Evolutionary conservation across 2,888 invertebrate genomes (phyloP), one percentile per base, ranked within the genome.

Genomic region (Poecilus cupreus): DNA sequence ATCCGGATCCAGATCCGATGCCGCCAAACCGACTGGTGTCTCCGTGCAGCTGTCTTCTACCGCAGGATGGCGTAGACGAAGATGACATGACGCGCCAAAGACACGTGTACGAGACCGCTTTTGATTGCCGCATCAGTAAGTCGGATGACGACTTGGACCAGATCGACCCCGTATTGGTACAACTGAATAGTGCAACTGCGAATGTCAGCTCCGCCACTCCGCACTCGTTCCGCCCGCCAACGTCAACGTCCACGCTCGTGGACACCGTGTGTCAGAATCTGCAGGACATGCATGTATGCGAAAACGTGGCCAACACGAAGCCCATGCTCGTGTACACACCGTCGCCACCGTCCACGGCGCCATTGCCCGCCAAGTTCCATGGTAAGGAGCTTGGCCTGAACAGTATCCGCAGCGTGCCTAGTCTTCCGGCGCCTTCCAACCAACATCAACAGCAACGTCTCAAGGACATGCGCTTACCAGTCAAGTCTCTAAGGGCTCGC

Each of bases 61-160:
- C 90, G 82, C 89, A 90, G 82, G 89, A 91, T 84, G 94, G 88
- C 92, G 92, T 90, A 91, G 93, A 86, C 85, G 90, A 89, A 49
- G 89, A 89, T 86, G 90, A 90, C 82, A 92, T 92, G 91, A 91
- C 91, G 84, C 91, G 93, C 81, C 92, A 92, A 88, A 92, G 95
- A 86, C 95, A 95, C 89, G 92, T 96, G 80, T 96, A 96, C 89
- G 96, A 96, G 90, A 96, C 96, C 80, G 96, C 96, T 82, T 96
- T 96, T 89, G 96, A 96, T 89, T 96, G 96, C 89, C 95, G 95
- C 89, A 93, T 96, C 86, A 94, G 94, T 87, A 94, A 94, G 84
- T 96, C 96, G 6, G 94, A 94, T 88, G 93, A 94, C 85, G 94
- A 96, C 85, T 91, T 96, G 87, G 96, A 96, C 86, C 94, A 94